Conservation (phyloP, 2,888 invertebrate species). For the Stenotaenia linearis region DNA sequence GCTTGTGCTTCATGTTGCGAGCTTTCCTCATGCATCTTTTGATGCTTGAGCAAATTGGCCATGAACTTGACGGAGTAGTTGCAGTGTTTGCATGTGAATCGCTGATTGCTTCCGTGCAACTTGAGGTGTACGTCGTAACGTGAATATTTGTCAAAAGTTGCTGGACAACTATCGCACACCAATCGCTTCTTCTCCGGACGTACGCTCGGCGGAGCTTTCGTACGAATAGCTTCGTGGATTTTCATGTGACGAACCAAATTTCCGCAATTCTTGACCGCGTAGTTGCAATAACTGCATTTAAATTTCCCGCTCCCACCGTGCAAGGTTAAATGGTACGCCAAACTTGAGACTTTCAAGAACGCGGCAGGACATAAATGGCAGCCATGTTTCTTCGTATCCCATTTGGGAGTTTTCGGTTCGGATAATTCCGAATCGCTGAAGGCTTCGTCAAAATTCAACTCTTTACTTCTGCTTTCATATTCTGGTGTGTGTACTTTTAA, state of each 20-base stretch:
- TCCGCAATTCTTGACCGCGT: constrained; percentile 62
- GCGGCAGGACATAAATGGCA: constrained; percentile 61
- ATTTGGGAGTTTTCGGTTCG: not conserved
- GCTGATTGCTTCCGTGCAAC: constrained; percentile 74
- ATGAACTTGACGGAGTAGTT: constrained; percentile 84
- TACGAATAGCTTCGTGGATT: constrained; percentile 43
- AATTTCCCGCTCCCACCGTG: constrained; percentile 60
- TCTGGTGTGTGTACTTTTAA: constrained; percentile 43
- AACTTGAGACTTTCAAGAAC: constrained; percentile 64
- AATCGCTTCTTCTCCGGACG: constrained; percentile 46
- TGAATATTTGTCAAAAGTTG: constrained; percentile 76
- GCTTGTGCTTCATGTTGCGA: not conserved
- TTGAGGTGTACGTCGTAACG: constrained; percentile 77
- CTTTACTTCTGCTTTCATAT: not conserved
- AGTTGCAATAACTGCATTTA: constrained; percentile 65
- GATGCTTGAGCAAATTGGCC: constrained; percentile 75
- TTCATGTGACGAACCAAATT: constrained; percentile 62
- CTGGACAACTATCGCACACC: constrained; percentile 78
- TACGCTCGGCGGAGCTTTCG: constrained; percentile 45
- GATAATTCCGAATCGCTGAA: not conserved
- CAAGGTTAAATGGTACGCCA: constrained; percentile 63
- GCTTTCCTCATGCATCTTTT: constrained; percentile 59
- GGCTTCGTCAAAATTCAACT: not conserved
- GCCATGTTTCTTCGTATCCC: constrained; percentile 43
- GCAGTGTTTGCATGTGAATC: constrained; percentile 74